A percentile compares a stretch with the other conserved stretches of the same genome.
phyloP scores from a whole-genome alignment of 2,888 invertebrate species.

The Lucinisca nassula region DNA sequence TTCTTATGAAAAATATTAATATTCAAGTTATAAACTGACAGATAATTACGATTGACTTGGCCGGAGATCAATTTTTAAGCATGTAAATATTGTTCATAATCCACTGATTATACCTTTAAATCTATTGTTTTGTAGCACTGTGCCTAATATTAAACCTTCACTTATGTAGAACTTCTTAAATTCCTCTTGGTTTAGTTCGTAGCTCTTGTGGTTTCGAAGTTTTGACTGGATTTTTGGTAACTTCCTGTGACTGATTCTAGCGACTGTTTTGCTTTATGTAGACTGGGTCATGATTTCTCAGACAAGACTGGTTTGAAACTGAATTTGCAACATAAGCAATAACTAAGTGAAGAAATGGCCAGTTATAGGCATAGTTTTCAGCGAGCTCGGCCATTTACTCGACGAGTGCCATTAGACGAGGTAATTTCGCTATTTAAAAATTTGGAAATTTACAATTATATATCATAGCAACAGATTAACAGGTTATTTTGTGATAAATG shows the following conservation, averaged over 20 bases:
- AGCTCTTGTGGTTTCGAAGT: neutral
- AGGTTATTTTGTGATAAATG: no score
- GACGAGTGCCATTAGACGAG: slow-evolving; percentile 61
- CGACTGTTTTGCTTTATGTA: neutral
- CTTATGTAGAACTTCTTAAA: neutral
- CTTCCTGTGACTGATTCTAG: neutral
- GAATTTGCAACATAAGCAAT: no score
- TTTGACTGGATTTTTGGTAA: neutral
- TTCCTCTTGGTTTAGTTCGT: neutral
- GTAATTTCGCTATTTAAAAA: slow-evolving; percentile 25
- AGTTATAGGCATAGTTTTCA: slow-evolving; percentile 56
- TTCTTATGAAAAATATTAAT: neutral
- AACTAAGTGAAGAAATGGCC: slow-evolving; percentile 9
- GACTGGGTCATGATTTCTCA: neutral
- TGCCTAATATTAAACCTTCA: slow-evolving; percentile 56
- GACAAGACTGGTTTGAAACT: no score
- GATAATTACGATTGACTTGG: slow-evolving; percentile 4
- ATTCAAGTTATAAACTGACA: neutral
- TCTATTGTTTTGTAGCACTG: slow-evolving; percentile 58
- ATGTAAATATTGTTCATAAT: slow-evolving; percentile 1
- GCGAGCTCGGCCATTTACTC: slow-evolving; percentile 47
- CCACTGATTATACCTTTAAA: slow-evolving; percentile 17
- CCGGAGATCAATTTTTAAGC: slow-evolving; percentile 8
- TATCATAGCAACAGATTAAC: no score
- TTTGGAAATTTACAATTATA: no score